A percentile compares a stretch with the other conserved stretches of the same genome.
phyloP scores from a whole-genome alignment of 2,888 invertebrate species.

The Eumacrocentrus americanus region DNA sequence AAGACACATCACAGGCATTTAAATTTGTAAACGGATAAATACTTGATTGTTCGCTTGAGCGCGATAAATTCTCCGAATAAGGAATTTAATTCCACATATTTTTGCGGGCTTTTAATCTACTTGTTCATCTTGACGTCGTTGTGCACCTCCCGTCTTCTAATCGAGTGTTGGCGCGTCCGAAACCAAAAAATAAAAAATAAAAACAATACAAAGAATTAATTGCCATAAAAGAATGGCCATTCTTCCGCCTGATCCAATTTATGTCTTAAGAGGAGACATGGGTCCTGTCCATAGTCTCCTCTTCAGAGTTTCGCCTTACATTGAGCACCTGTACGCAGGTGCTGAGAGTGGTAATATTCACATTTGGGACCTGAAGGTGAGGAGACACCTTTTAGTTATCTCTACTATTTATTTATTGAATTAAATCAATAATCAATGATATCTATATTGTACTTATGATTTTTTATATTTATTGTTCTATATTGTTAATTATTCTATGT shows the following conservation, averaged over 20 bases:
- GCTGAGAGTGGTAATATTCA: slow-evolving; percentile 76
- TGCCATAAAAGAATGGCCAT: slow-evolving; percentile 64
- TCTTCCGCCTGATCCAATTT: slow-evolving; percentile 79
- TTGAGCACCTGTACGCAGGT: slow-evolving; percentile 72
- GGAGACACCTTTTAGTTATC: no score
- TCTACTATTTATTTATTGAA: no score
- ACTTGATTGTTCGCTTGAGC: not conserved
- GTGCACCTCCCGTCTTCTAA: slow-evolving; percentile 38
- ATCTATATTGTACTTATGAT: not conserved
- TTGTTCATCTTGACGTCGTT: slow-evolving; percentile 29
- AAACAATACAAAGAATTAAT: not conserved
- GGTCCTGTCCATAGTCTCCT: slow-evolving; percentile 75
- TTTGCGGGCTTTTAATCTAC: no score
- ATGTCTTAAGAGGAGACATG: slow-evolving; percentile 75
- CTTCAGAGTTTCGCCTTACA: slow-evolving; percentile 61
- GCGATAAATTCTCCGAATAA: not conserved
- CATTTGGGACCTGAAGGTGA: slow-evolving; percentile 83
- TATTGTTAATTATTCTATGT: no score
- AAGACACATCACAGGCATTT: not conserved
- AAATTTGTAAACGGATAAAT: no score
- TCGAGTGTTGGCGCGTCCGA: not conserved
- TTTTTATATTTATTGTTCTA: slow-evolving; percentile 2
- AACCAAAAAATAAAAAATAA: not conserved
- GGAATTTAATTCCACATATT: no score
- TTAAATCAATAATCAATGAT: no score